Evolutionary conservation across 2,113 vertebrate genomes (phyloP).

Genomic region (Myotis yumanensis): DNA sequence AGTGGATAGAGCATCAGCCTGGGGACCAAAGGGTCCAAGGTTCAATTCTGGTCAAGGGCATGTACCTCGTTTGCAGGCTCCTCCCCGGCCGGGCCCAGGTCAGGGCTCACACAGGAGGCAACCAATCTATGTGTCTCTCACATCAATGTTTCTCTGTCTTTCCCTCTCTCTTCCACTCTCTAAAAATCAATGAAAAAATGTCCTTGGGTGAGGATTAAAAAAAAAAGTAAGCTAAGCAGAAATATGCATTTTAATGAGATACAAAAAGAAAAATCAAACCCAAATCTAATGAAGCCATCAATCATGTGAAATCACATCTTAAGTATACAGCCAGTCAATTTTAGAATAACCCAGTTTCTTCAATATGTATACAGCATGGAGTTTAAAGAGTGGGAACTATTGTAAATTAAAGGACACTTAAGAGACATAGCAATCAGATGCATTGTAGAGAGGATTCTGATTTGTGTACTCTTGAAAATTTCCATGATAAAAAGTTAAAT

Average conservation of each 20-base stretch:
- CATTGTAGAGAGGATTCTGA: neutral
- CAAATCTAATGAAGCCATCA: neutral
- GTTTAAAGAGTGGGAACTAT: neutral
- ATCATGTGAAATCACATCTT: neutral
- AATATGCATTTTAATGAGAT: neutral
- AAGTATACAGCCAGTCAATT: neutral
- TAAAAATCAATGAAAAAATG: no score
- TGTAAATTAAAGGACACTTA: neutral
- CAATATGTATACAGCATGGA: neutral
- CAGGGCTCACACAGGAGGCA: no score
- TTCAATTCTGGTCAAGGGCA: no score
- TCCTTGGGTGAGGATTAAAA: no score
- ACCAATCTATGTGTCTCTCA: no score
- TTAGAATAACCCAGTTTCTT: slow-evolving; percentile 16
- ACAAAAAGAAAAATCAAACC: neutral
- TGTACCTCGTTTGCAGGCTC: no score
- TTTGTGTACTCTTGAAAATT: neutral
- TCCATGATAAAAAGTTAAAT: neutral
- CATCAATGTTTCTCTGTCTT: no score
- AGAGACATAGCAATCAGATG: neutral
- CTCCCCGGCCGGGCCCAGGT: no score
- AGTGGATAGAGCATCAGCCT: no score
- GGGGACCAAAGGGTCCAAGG: no score
- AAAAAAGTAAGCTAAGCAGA: neutral
- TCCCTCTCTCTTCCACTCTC: no score